Evolutionary conservation across 92 coral and sea anemone species (phyloP).

Genomic region (Actinostola sp.): DNA sequence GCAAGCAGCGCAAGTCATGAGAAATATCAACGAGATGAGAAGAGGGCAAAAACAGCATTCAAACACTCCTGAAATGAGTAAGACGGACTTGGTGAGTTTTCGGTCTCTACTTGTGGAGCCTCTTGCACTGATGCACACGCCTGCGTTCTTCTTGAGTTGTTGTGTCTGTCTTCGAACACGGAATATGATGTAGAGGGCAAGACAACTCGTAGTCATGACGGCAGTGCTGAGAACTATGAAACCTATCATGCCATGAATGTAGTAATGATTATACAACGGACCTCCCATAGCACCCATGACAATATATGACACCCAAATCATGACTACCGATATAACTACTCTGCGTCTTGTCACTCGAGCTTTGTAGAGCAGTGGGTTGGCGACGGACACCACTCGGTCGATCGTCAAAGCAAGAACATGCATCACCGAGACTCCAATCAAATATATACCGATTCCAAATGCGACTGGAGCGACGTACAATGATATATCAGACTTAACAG

Average conservation of each 20-base stretch:
- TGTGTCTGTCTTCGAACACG: not conserved
- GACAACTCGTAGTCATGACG: not conserved
- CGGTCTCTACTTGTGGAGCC: not conserved
- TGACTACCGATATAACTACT: not conserved
- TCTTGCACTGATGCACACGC: not conserved
- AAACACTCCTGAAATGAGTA: not conserved
- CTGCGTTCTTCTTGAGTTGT: not conserved
- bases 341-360: constrained; percentile 1
- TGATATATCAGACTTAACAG: not conserved
- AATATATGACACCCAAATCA: not conserved
- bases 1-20: constrained; percentile 13
- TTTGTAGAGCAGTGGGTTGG: constrained; percentile 11
- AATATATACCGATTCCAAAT: not conserved
- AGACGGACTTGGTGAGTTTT: constrained; percentile 15
- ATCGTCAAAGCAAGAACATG: constrained; percentile 13
- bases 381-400: constrained; percentile 7
- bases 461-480: not conserved
- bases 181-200: constrained; percentile 1
- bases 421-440: not conserved
- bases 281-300: not conserved
- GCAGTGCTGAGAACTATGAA: not conserved
- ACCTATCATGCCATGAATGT: not conserved
- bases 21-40: not conserved
- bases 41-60: constrained; percentile 7
- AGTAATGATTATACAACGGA: not conserved